Evolutionary conservation across 2,888 invertebrate species (phyloP), one percentile per base, ranked within the genome.

Genomic region (Polymixis lichenea): DNA sequence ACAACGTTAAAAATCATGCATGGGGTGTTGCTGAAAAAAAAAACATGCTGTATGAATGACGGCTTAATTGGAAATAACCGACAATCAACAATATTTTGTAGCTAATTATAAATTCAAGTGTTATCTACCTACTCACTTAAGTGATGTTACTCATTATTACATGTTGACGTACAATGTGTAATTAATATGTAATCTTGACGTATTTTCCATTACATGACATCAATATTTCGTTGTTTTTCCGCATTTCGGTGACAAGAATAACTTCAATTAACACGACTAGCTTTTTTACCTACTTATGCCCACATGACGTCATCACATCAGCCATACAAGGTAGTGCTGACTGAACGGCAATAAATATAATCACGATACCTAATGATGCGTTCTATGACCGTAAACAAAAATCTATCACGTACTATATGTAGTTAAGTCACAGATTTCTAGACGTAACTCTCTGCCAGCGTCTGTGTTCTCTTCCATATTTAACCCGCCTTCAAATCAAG

Each of bases 171-270:
- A 53, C n/a, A 9, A 17, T 38, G 1, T 17, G 3, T 49, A 53
- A 5, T n/a, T 28, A 22, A 43, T 53, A 28, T 32, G 13, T 51
- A 53, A 80, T 64, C 15, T 53, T 19, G 32, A 68, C 78, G 82
- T 82, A 67, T 80, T 82, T 80, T 11, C 70, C 66, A 75, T 51
- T 53, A 32, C 15, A 53, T 69, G 17, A 43, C 38, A 46, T 73
- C 43, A 53, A 60, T 53, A n/a, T 53, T 58, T 56, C 19, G 8
- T 56, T 55, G 32, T 32, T 72, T 64, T 71, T 80, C 64, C 64
- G 53, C 22, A 32, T 61, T 56, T 25, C 49, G n/a, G 19, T 65
- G 19, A 46, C 51, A 56, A 56, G 17, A 51, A 75, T 65, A 75
- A 13, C 22, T 69, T 7, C 2, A 19, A 68, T 55, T 19, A 55